phyloP scores from a whole-genome alignment of 2,888 invertebrate species.

The Pristionchus japonicus region DNA sequence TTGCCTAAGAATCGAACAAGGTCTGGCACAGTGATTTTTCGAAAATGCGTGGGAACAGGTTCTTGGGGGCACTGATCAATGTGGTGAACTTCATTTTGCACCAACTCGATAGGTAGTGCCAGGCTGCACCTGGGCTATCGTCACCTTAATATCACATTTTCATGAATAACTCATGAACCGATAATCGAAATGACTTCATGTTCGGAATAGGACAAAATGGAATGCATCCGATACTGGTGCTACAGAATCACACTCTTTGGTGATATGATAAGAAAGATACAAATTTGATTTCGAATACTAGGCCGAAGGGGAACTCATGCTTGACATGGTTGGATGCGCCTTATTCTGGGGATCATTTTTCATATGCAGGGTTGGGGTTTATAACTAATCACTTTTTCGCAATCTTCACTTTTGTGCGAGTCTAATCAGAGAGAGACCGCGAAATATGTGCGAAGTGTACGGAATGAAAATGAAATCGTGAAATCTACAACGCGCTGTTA shows the following conservation, averaged over 20 bases:
- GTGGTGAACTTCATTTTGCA: not conserved
- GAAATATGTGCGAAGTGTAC: too few relatives aligned
- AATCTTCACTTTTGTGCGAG: too few relatives aligned
- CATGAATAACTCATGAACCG: not conserved
- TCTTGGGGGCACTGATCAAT: not conserved
- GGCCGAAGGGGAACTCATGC: not conserved
- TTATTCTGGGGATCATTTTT: not conserved
- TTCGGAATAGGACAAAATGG: too few relatives aligned
- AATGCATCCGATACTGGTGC: not conserved
- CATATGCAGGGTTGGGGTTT: too few relatives aligned
- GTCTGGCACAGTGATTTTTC: not conserved
- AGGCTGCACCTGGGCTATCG: not conserved
- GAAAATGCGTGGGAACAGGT: not conserved
- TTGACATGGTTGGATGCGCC: not conserved
- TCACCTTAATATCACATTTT: not conserved
- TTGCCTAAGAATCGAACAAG: slow-evolving; percentile 34
- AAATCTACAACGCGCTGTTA: too few relatives aligned
- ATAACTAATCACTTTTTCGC: too few relatives aligned
- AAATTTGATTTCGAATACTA: not conserved
- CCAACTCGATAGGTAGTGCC: not conserved
- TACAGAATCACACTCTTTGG: not conserved
- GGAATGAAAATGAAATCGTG: too few relatives aligned
- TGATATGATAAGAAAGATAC: not conserved
- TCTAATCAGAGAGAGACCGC: too few relatives aligned
- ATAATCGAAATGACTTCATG: too few relatives aligned